Conservation (phyloP, 2,797 vertebrate species). For the Periparus ater region DNA sequence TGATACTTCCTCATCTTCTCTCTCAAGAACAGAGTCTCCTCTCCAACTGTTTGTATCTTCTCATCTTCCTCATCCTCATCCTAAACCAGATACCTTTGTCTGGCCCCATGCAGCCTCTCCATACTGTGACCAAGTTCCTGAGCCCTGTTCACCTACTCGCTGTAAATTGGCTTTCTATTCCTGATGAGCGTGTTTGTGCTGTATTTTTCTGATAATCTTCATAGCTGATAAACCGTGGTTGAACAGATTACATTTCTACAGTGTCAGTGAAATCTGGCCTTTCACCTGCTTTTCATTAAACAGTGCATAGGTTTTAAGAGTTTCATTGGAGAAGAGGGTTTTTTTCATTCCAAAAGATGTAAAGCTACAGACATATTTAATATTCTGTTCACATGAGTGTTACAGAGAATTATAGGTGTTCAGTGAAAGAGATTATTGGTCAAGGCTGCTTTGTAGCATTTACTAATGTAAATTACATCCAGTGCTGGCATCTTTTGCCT, state of each 20-base stretch:
- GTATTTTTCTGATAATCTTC: constrained; percentile 78
- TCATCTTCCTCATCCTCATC: constrained; percentile 79
- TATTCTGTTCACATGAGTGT: background rate
- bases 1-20: constrained; percentile 86
- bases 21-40: constrained; percentile 88
- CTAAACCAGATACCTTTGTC: constrained; percentile 80
- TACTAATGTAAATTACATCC: background rate
- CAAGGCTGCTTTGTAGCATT: background rate
- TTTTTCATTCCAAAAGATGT: background rate
- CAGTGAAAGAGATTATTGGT: background rate
- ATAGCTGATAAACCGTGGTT: constrained; percentile 66
- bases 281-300: background rate
- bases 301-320: background rate
- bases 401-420: background rate
- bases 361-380: background rate
- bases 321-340: background rate
- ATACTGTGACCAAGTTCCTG: constrained; percentile 83
- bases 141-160: constrained; percentile 78
- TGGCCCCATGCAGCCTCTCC: constrained; percentile 81
- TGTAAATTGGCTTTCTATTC: constrained; percentile 83
- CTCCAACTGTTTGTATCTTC: constrained; percentile 85
- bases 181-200: constrained; percentile 66
- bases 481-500: background rate
- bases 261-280: background rate
- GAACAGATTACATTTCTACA: background rate